Evolutionary conservation across 2,888 invertebrate genomes (phyloP), one percentile per base, ranked within the genome.

Genomic region (Hyposoter dolosus): DNA sequence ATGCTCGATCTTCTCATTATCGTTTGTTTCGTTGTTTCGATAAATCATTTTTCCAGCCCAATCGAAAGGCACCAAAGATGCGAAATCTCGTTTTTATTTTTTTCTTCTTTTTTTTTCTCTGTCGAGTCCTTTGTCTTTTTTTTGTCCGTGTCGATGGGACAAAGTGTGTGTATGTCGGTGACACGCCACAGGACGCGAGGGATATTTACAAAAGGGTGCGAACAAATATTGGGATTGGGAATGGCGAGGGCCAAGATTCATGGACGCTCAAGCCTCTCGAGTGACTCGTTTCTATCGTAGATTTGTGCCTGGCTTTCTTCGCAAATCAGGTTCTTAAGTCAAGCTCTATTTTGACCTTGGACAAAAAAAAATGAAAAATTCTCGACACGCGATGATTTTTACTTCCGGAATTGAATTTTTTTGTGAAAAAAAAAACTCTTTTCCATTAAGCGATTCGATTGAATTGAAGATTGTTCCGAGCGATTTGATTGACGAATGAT

Each of bases 181-280:
- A 40, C 76, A 50, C 68, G 28, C 66, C 72, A 35, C 56, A 77
- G 83, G 83, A 81, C 68, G 77, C 77, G 50, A 86, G 86, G 77
- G 77, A 81, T 86, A 86, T 86, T 86, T 83, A 83, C 83, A 81
- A 76, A 85, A 80, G 81, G 83, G 77, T 81, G 40, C 63, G 77
- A 83, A 74, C 80, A 86, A 86, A 86, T 86, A 86, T 86, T 86
- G 68, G 74, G 68, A 78, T 83, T 83, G 85, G 76, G 76, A 80
- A 85, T 83, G 72, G 83, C 75, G 65, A 85, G 82, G 85, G 83
- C 72, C 43, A 75, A 79, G 79, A 82, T 85, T 83, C 83, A 80
- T 79, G 71, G 71, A 83, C 79, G 76, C 63, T 50, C 75, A 56
- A 66, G 53, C 47, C 56, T 66, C 82, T 71, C 60, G 47, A 72